Conservation (phyloP, 1,140 invertebrate genomes). For the Drosophila lowei region DNA sequence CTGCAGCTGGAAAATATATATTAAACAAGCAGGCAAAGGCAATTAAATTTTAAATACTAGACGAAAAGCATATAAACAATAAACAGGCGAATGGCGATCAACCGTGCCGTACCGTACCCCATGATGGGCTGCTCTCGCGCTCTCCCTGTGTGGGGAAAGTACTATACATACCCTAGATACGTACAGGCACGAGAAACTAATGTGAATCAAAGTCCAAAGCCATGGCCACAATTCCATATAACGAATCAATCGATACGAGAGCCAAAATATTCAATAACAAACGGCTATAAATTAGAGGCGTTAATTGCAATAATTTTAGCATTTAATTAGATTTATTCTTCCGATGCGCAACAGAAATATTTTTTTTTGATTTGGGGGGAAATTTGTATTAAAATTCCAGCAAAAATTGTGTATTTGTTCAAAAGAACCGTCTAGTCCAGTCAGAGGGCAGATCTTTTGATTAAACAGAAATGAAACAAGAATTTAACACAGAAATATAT, state of each 20-base stretch:
- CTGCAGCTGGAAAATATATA: constrained; percentile 13
- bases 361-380: not conserved
- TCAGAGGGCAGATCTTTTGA: no score
- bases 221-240: not conserved
- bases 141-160: constrained; percentile 8
- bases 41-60: constrained; percentile 36
- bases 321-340: constrained; percentile 1
- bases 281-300: constrained; percentile 44
- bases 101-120: no score
- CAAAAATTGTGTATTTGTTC: not conserved
- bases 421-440: no score
- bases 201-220: constrained; percentile 37
- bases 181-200: constrained; percentile 10
- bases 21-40: constrained; percentile 30
- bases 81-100: not conserved
- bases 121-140: not conserved
- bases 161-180: constrained; percentile 4
- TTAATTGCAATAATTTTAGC: constrained; percentile 50
- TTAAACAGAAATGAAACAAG: no score
- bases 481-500: not conserved
- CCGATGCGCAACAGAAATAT: constrained; percentile 9
- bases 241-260: constrained; percentile 1
- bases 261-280: constrained; percentile 19
- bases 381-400: constrained; percentile 25
- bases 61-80: constrained; percentile 30